Percentiles rank a stretch among this genome's conserved stretches.
Evolutionary conservation across 2,113 vertebrate species (phyloP).

Genomic region (Turdus rufiventris): DNA sequence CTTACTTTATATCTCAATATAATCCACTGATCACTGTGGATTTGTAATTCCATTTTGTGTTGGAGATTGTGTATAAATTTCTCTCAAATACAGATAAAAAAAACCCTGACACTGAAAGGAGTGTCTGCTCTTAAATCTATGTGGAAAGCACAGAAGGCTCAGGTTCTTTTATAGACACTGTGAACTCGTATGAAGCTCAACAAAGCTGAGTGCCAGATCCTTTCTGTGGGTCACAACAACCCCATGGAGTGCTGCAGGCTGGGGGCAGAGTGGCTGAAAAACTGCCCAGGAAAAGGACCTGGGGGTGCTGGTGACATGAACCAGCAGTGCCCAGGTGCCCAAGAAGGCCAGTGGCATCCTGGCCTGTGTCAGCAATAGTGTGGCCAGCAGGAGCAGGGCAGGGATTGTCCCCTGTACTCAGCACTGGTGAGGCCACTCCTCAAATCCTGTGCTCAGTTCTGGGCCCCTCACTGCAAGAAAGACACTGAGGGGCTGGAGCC

Average conservation of each 20-base stretch:
- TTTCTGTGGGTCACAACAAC: neutral
- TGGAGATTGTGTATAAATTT: neutral
- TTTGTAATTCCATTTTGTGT: neutral
- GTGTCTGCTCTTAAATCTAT: neutral
- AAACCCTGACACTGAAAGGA: neutral
- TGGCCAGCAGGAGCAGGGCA: neutral
- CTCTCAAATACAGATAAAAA: neutral
- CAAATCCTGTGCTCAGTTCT: rapidly evolving
- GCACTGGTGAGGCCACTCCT: rapidly evolving
- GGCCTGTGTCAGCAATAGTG: rapidly evolving
- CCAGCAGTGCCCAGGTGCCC: rapidly evolving
- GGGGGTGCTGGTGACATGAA: rapidly evolving
- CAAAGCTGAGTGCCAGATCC: neutral
- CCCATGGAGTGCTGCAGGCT: rapidly evolving
- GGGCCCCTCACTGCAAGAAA: neutral
- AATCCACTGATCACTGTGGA: neutral
- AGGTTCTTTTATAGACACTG: neutral
- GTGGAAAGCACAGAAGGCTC: neutral
- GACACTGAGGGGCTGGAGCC: rapidly evolving
- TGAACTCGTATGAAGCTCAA: neutral
- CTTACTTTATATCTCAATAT: slow-evolving; percentile 20
- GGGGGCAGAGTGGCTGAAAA: neutral
- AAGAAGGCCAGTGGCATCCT: rapidly evolving
- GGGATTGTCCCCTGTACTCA: rapidly evolving
- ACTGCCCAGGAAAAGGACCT: neutral